Evolutionary conservation across 2,888 invertebrate species (phyloP), one percentile per base, ranked within the genome.

Genomic region (Hemithea aestivaria): DNA sequence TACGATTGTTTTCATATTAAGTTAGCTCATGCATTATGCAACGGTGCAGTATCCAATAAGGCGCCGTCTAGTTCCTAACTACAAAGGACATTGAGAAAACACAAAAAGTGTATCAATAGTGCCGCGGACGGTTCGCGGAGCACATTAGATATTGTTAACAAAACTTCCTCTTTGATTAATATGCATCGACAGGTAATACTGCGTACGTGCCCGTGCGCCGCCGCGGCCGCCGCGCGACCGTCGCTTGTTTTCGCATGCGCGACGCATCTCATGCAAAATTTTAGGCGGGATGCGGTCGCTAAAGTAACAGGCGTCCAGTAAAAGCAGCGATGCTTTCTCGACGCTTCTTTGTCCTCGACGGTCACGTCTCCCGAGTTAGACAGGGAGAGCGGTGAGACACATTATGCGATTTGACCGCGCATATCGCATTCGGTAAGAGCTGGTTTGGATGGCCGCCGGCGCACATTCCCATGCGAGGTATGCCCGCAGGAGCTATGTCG

Each of bases 91-190:
- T n/a, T 40, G 42, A 40, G 37, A 61, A 72, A 63, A 62, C 61
- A 58, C 66, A 68, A 67, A 82, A 82, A 80, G 77, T 66, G 67
- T 76, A 78, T 84, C 81, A 85, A 83, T 83, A 66, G 69, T 49
- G 67, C 85, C 85, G 85, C 83, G 48, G 56, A 47, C 64, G 59
- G 61, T 72, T 72, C 74, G 67, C 68, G 51, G 76, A 76, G 79
- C 77, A 80, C 84, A 85, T 85, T 87, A 85, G 81, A 83, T 87
- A 87, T 87, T 87, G 81, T 87, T 84, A 72, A 84, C 85, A 85
- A 87, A 84, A 84, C 85, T 87, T 87, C 85, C 85, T 85, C 68
- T 71, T 74, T 58, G 47, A 84, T 87, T 82, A 81, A 83, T 87
- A 87, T 87, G 83, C 85, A 84, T 84, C 83, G 67, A 55, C 79